Percentiles rank a stretch among this genome's conserved stretches.
Conservation (phyloP, 2,888 invertebrate species). For the Dicyrtoma fusca region DNA sequence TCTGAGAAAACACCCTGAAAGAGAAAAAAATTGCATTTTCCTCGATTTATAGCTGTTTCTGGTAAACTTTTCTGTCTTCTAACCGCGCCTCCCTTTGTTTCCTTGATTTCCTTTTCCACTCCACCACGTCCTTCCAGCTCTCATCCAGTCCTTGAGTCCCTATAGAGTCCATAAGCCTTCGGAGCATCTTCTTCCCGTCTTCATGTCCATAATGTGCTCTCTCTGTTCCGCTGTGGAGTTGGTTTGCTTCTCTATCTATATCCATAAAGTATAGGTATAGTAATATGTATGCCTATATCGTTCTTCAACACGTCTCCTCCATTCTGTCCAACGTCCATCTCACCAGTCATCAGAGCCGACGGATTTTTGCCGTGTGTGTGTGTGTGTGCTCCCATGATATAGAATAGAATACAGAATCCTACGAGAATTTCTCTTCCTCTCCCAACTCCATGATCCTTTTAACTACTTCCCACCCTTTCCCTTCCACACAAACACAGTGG, state of each 20-base stretch:
- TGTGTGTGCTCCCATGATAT: background rate
- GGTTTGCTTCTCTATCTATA: too few relatives aligned
- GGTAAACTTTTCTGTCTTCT: conserved; percentile 14
- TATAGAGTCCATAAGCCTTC: too few relatives aligned
- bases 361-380: conserved; percentile 2
- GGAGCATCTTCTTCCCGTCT: too few relatives aligned
- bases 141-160: too few relatives aligned
- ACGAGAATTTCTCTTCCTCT: conserved; percentile 13
- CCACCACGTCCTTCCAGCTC: too few relatives aligned
- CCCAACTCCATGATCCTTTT: conserved; percentile 13
- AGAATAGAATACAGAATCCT: background rate
- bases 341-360: background rate
- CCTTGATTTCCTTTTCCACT: conserved; percentile 11
- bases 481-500: conserved; percentile 31
- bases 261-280: too few relatives aligned
- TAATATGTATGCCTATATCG: too few relatives aligned
- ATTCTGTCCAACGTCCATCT: too few relatives aligned
- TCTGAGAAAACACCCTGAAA: conserved; percentile 37
- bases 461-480: conserved; percentile 36
- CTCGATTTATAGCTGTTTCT: conserved; percentile 20
- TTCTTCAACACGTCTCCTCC: too few relatives aligned
- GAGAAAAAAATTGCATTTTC: conserved; percentile 15
- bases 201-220: too few relatives aligned
- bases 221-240: too few relatives aligned
- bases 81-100: conserved; percentile 15